Evolutionary conservation across 2,888 invertebrate genomes (phyloP).

Genomic region (Ophion costatus): DNA sequence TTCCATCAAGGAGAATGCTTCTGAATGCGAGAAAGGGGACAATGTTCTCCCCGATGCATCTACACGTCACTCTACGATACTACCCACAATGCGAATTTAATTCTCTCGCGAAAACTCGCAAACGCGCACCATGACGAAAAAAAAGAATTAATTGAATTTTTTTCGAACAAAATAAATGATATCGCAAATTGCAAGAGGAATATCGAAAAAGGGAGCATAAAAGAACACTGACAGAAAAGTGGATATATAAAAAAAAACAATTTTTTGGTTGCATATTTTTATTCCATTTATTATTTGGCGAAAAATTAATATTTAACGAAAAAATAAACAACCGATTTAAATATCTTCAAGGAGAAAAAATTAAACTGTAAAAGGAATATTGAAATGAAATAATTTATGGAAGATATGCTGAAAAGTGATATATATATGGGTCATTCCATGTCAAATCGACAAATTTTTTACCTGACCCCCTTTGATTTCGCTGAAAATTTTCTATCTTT

Average conservation of each 20-base stretch:
- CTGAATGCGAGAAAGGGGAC: neutral
- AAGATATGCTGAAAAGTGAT: too few species aligned
- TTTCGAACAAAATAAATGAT: neutral
- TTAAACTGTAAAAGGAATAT: too few species aligned
- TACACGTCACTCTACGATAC: conserved; percentile 39
- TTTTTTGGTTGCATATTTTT: neutral
- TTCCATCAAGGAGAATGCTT: conserved; percentile 59
- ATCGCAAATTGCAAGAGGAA: neutral
- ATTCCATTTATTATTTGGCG: too few species aligned
- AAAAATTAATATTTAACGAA: too few species aligned
- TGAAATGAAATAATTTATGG: too few species aligned
- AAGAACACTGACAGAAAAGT: conserved; percentile 26
- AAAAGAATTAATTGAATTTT: neutral
- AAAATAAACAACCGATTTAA: too few species aligned
- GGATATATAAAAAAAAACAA: neutral
- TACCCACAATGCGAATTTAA: conserved; percentile 30
- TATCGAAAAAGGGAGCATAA: neutral
- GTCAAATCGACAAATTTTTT: too few species aligned
- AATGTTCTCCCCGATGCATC: conserved; percentile 4
- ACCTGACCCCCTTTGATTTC: too few species aligned
- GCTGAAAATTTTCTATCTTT: too few species aligned
- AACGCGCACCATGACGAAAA: neutral
- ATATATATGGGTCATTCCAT: too few species aligned
- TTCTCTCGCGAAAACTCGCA: conserved; percentile 32
- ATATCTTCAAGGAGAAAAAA: too few species aligned